Evolutionary conservation across 2,888 invertebrate species (phyloP).

Genomic region (Acanthopleura granulata): DNA sequence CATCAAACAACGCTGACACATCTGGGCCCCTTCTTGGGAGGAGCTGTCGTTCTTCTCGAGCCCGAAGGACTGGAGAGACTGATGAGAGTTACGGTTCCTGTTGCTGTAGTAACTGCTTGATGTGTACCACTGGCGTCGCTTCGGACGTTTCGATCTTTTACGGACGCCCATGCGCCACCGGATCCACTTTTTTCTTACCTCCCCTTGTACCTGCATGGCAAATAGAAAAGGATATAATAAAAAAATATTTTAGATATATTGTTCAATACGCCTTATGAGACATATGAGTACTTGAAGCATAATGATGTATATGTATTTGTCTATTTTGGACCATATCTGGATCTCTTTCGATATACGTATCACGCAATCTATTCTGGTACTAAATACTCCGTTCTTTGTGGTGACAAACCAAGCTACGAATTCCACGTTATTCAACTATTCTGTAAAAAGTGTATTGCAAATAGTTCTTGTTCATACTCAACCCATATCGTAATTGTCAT

Average conservation of each 20-base stretch:
- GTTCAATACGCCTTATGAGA: no score
- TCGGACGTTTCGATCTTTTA: not conserved
- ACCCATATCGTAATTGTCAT: no score
- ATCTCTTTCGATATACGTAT: no score
- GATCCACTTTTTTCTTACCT: conserved; percentile 49
- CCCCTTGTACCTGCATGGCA: conserved; percentile 51
- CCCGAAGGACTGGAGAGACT: conserved; percentile 4
- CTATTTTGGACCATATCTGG: no score
- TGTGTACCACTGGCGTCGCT: conserved; percentile 8
- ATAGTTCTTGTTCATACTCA: no score
- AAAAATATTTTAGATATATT: not conserved
- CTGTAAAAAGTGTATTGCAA: no score
- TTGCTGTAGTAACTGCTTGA: not conserved
- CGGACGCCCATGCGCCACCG: conserved; percentile 20
- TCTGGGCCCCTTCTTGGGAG: conserved; percentile 1
- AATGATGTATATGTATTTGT: no score
- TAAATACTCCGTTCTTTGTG: no score
- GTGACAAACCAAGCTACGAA: no score
- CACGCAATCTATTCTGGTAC: no score
- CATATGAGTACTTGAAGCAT: no score
- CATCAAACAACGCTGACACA: conserved; percentile 11
- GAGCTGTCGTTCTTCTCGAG: conserved; percentile 1
- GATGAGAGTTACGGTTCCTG: not conserved
- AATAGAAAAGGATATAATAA: not conserved
- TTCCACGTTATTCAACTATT: no score